A percentile compares a stretch with the other conserved stretches of the same genome.
These are phyloP conservation scores for Noctuana brunneofusca DNA, from an alignment of 2,888 invertebrate species.

Conservation along the genomic window DNA sequence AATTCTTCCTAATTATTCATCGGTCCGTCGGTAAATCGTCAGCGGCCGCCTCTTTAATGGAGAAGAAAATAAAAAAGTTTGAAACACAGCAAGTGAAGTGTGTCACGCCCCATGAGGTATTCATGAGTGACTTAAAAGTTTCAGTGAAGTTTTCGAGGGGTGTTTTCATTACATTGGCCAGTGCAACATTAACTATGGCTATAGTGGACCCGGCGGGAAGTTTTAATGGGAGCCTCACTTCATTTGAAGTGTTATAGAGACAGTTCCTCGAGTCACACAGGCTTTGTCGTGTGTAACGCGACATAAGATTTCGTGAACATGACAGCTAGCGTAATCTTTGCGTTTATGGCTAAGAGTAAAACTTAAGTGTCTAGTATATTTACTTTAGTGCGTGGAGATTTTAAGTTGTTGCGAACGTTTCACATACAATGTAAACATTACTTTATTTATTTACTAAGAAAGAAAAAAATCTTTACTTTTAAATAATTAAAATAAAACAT, in stretches of 20 bases:
- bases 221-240: constrained; percentile 33
- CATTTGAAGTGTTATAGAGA: constrained; percentile 17
- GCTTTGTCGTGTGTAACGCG: constrained; percentile 14
- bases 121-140: constrained; percentile 69
- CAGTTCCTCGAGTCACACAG: constrained; percentile 8
- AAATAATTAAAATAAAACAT: too few species aligned
- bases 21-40: constrained; percentile 72
- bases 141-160: constrained; percentile 49
- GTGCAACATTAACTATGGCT: constrained; percentile 44
- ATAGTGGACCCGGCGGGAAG: constrained; percentile 24
- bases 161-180: constrained; percentile 63
- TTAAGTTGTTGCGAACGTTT: neutral
- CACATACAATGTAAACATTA: too few species aligned
- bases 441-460: too few species aligned
- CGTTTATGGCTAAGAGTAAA: neutral
- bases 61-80: constrained; percentile 75
- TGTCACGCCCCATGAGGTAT: constrained; percentile 65
- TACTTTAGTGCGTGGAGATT: neutral
- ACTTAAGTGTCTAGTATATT: constrained; percentile 5
- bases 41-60: constrained; percentile 69
- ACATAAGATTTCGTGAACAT: constrained; percentile 8
- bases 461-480: too few species aligned
- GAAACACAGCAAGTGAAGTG: constrained; percentile 76
- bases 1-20: constrained; percentile 80
- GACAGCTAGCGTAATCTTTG: constrained; percentile 14